A percentile compares a stretch with the other conserved stretches of the same genome.
phyloP scores from a whole-genome alignment of 2,113 vertebrate species.

The Symphodus melops region DNA sequence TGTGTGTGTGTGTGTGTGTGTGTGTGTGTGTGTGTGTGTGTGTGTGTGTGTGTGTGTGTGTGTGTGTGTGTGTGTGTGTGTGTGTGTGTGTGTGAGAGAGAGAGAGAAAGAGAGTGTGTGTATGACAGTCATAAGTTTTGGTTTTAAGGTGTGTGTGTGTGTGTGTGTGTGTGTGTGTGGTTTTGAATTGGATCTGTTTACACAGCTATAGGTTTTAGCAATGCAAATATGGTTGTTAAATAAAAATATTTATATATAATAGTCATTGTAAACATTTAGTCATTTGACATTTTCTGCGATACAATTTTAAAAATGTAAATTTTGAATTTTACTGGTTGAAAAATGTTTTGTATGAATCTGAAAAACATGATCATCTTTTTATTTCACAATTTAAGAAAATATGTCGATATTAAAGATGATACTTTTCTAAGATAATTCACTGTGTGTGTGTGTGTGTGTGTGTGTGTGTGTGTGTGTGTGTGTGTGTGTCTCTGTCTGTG shows the following conservation, averaged over 20 bases:
- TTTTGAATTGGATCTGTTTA: neutral
- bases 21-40: neutral
- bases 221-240: neutral
- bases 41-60: neutral
- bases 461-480: no score
- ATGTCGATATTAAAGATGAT: no score
- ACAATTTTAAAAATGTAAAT: no score
- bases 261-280: neutral
- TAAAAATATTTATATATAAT: neutral
- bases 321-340: no score
- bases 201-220: neutral
- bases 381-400: no score
- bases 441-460: no score
- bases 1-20: constrained; percentile 32
- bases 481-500: no score
- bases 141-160: constrained; percentile 22
- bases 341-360: no score
- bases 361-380: no score
- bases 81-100: neutral
- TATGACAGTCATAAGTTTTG: constrained; percentile 16
- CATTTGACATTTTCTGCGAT: neutral
- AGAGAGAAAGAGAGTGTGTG: neutral
- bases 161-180: constrained; percentile 5
- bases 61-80: neutral
- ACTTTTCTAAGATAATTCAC: no score